Conservation (phyloP, 2,888 invertebrate species). For the Drosophila picticornis region DNA sequence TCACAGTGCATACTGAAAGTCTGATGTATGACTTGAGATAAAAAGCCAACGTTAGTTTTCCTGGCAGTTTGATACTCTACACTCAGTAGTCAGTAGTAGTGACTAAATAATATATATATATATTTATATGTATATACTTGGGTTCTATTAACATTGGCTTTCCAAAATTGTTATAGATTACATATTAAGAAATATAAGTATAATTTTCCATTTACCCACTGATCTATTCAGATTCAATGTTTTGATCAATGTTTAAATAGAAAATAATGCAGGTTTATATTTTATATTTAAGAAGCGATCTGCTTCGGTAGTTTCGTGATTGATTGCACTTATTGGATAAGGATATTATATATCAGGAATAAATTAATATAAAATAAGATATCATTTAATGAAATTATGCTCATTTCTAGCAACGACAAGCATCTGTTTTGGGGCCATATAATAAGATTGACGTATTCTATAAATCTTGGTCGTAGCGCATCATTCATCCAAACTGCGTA, state of each 20-base stretch:
- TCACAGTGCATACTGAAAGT: slow-evolving; percentile 38
- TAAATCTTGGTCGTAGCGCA: slow-evolving; percentile 26
- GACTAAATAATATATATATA: neutral
- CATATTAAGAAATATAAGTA: neutral
- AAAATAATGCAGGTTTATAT: neutral
- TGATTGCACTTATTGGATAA: neutral
- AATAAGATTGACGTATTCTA: neutral
- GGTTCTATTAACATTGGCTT: no score
- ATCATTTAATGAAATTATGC: neutral
- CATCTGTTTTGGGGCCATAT: neutral
- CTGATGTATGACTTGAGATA: slow-evolving; percentile 73
- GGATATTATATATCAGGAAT: neutral
- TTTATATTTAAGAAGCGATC: neutral
- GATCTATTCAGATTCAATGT: neutral
- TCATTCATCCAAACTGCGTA: slow-evolving; percentile 8
- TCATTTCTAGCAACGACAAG: neutral
- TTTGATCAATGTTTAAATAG: neutral
- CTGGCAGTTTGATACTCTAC: slow-evolving; percentile 42
- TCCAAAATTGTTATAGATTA: no score
- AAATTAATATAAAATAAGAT: neutral
- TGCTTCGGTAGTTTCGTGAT: neutral
- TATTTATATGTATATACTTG: no score
- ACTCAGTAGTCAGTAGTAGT: neutral
- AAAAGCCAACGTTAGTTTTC: slow-evolving; percentile 44
- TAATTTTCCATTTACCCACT: neutral